Evolutionary conservation across 1,140 invertebrate species (phyloP).

Genomic region (Protaetia brevitarsis): DNA sequence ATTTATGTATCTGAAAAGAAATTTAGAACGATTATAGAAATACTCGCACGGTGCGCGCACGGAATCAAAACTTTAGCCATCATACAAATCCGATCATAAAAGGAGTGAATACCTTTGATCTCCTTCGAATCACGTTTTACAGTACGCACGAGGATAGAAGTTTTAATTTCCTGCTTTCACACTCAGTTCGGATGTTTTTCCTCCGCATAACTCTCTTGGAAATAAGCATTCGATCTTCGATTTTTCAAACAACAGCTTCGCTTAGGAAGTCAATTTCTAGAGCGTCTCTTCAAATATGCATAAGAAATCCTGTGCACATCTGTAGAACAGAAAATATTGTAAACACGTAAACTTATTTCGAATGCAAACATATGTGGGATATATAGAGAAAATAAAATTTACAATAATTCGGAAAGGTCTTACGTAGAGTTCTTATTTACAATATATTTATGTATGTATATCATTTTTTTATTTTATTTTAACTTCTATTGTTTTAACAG

Average conservation of each 20-base stretch:
- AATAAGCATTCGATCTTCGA: not conserved
- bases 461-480: too few species aligned
- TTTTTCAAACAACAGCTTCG: not conserved
- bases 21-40: not conserved
- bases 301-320: not conserved
- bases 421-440: too few species aligned
- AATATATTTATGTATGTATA: too few species aligned
- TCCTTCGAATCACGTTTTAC: conserved; percentile 6
- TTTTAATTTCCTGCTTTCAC: conserved; percentile 16
- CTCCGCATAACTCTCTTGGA: not conserved
- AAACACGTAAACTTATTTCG: too few species aligned
- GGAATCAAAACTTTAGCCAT: not conserved
- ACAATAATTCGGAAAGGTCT: too few species aligned
- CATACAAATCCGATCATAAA: not conserved
- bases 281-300: not conserved
- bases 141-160: not conserved
- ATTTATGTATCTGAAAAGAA: too few species aligned
- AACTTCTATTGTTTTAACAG: too few species aligned
- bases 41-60: not conserved
- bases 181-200: not conserved
- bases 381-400: too few species aligned
- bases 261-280: not conserved
- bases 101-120: not conserved
- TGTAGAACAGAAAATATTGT: too few species aligned
- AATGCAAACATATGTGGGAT: too few species aligned